Conservation (phyloP, 53 echinoderm and acorn worm species). For the Astropecten irregularis region DNA sequence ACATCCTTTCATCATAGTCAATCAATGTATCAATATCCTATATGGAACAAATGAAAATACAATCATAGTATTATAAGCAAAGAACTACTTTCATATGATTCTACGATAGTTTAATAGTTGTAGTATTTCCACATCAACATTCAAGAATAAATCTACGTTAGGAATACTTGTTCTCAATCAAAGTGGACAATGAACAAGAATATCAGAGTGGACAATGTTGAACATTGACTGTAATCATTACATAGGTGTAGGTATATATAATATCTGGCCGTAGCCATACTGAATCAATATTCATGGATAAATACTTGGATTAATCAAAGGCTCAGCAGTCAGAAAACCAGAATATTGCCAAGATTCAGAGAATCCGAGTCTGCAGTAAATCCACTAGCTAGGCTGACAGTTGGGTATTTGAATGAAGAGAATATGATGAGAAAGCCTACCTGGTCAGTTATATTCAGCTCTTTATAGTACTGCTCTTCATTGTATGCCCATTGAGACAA, state of each 20-base stretch:
- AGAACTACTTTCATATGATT: neutral
- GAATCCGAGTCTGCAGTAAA: neutral
- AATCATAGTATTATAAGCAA: neutral
- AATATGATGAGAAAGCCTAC: neutral
- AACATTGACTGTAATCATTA: neutral
- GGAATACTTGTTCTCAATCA: too few species aligned
- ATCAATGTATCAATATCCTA: neutral
- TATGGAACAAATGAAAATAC: neutral
- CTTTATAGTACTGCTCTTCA: conserved; percentile 54
- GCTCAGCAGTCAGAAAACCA: neutral
- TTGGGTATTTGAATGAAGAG: neutral
- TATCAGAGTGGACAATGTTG: neutral
- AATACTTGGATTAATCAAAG: neutral
- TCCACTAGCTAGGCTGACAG: neutral
- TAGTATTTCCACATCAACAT: too few species aligned
- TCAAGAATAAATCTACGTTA: too few species aligned
- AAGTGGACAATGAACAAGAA: neutral
- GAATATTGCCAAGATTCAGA: neutral
- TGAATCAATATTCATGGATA: neutral
- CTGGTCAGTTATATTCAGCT: conserved; percentile 6
- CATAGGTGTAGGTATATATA: neutral
- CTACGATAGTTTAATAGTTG: neutral
- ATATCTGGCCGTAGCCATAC: neutral
- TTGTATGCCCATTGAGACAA: conserved; percentile 79
- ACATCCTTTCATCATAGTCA: neutral